Percentiles rank a stretch among this genome's conserved stretches.
phyloP scores from a whole-genome alignment of 2,797 vertebrate species.

The Enteromius unitaeniatus region DNA sequence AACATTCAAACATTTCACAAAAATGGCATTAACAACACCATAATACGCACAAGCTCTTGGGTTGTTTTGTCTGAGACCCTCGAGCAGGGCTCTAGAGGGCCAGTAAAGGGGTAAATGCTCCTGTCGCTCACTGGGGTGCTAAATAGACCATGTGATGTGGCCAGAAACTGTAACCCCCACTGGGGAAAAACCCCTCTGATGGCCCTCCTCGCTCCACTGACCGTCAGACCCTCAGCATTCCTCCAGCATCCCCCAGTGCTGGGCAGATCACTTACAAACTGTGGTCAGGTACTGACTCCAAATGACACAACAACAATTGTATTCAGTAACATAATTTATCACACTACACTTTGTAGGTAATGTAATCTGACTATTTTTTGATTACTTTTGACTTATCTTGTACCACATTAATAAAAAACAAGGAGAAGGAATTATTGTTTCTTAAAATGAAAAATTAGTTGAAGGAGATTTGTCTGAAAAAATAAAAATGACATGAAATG shows the following conservation, averaged over 20 bases:
- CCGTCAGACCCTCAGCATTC: conserved; percentile 86
- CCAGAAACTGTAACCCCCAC: conserved; percentile 72
- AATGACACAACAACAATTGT: background rate
- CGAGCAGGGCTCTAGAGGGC: conserved; percentile 5
- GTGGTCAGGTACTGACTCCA: background rate
- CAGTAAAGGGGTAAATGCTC: conserved; percentile 34
- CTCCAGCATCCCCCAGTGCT: conserved; percentile 75
- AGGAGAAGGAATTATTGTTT: background rate
- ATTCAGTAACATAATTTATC: background rate
- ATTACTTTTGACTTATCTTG: background rate
- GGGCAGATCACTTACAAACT: background rate
- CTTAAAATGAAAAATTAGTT: too few relatives aligned
- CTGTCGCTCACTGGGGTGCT: conserved; percentile 73
- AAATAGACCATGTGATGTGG: conserved; percentile 83
- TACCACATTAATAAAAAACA: background rate
- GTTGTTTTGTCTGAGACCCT: conserved; percentile 8
- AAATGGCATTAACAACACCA: background rate
- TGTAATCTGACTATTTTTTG: background rate
- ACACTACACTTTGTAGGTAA: background rate
- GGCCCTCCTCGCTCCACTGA: conserved; percentile 83
- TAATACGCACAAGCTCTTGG: background rate
- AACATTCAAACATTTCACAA: background rate
- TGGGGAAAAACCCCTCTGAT: conserved; percentile 77
- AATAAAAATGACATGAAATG: too few relatives aligned
- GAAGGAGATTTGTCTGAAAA: too few relatives aligned